These are phyloP conservation scores for Chloroclystis v-ata DNA, from an alignment of 2,888 invertebrate species.

Conservation along the genomic window DNA sequence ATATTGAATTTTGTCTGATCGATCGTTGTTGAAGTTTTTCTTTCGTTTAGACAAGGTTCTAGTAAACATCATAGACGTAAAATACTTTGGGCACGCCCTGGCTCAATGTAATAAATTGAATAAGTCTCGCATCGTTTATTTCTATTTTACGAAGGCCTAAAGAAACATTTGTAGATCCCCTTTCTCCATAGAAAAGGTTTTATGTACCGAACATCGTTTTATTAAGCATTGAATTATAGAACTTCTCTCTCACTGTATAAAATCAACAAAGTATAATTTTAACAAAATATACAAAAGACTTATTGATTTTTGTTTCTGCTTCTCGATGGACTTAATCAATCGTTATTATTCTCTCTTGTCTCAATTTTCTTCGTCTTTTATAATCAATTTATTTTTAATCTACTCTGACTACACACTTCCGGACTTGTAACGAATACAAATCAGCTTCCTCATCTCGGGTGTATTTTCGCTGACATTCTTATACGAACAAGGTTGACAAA, in stretches of 20 bases:
- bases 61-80: background rate
- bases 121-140: background rate
- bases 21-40: background rate
- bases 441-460: slow-evolving; percentile 11
- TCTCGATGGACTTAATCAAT: no score
- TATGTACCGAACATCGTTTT: no score
- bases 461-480: slow-evolving; percentile 31
- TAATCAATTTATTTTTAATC: background rate
- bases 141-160: background rate
- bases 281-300: no score
- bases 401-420: slow-evolving; percentile 3
- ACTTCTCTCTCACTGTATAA: no score
- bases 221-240: no score
- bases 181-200: no score
- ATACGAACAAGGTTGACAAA: slow-evolving; percentile 36
- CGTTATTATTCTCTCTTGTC: no score
- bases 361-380: no score
- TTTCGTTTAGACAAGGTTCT: no score
- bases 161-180: background rate
- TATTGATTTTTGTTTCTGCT: no score
- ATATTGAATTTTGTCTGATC: background rate
- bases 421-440: slow-evolving; percentile 12
- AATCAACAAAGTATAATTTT: no score
- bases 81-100: background rate
- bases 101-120: background rate